Evolutionary conservation across 2,113 vertebrate species (phyloP).

Genomic region (Myiozetetes cayanensis): DNA sequence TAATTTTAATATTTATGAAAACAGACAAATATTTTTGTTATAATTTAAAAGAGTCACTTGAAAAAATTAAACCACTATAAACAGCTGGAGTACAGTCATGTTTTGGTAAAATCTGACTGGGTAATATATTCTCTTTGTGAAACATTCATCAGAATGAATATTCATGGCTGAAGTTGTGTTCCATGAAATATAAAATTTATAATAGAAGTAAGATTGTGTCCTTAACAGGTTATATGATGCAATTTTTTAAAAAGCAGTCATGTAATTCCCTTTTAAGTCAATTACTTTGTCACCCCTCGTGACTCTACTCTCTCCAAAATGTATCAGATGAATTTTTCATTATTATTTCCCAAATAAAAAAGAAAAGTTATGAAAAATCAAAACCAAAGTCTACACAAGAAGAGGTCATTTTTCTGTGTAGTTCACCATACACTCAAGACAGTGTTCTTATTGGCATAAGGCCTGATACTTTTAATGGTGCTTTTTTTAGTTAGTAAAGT

Average conservation of each 20-base stretch:
- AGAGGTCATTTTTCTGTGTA: slow-evolving; percentile 10
- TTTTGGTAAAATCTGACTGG: slow-evolving; percentile 35
- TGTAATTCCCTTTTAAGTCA: background rate
- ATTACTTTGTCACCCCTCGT: background rate
- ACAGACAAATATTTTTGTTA: background rate
- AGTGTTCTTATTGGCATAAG: background rate
- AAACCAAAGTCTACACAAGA: background rate
- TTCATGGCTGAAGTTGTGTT: slow-evolving; percentile 27
- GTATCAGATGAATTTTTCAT: background rate
- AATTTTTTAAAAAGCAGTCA: background rate
- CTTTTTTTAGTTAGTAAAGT: slow-evolving; percentile 23
- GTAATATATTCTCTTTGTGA: background rate
- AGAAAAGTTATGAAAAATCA: background rate
- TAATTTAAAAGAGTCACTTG: background rate
- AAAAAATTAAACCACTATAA: background rate
- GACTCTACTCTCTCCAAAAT: background rate
- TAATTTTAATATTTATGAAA: background rate
- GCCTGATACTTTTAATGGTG: background rate
- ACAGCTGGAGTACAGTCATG: background rate
- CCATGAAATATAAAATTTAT: background rate
- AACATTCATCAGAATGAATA: background rate
- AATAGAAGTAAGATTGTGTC: slow-evolving; percentile 13
- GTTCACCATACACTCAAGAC: background rate
- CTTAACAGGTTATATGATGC: background rate
- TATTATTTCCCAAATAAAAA: background rate